Base-by-base conservation (phyloP, 2,888 invertebrate species). In the Stenodema calcarata region DNA sequence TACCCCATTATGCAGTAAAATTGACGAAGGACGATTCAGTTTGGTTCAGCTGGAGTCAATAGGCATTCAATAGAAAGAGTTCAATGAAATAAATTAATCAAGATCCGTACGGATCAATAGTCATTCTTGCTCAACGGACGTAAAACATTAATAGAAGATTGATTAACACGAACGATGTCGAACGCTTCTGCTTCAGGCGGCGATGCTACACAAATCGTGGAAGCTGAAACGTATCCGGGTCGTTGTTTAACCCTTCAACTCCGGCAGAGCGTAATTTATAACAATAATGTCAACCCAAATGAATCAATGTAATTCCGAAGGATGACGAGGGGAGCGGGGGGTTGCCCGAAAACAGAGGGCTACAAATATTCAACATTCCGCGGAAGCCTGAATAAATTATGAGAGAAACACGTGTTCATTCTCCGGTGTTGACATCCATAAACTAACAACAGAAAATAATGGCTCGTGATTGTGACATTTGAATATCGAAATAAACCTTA, bases 401-500 rank as follows among this genome's bases (percentile, higher is more conserved):
- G 50, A 44, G 28, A 16, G 41, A 50, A 80, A 80, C 80, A 80
- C 54, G 80, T 80, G 50, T 80, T 54, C 54, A 28, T 28, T 35
- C 30, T 35, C 54, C 73, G n/a, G 50, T 54, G 80, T 54, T 54
- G 80, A 80, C 80, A 54, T 80, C 54, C 30, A 80, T 54, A 54
- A 30, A 80, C 80, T 80, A 80, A 80, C 80, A 80, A 80, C 44
- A 78, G 54, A 54, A 54, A 80, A 80, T 80, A 54, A 54, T 54
- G 54, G 30, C 12, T 50, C 54, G 54, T 80, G 54, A 80, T 80
- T 80, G 80, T 80, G 80, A 80, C 80, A 80, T 80, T 80, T 80
- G 80, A 80, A 80, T 80, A 80, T 54, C 80, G 80, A 30, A 80
- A 80, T 80, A 80, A 80, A 80, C 80, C 54, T 80, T 80, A 80